Evolutionary conservation across 2,888 invertebrate species (phyloP), one percentile per base, ranked within the genome.

Genomic region (Acanthosoma haemorrhoidale): DNA sequence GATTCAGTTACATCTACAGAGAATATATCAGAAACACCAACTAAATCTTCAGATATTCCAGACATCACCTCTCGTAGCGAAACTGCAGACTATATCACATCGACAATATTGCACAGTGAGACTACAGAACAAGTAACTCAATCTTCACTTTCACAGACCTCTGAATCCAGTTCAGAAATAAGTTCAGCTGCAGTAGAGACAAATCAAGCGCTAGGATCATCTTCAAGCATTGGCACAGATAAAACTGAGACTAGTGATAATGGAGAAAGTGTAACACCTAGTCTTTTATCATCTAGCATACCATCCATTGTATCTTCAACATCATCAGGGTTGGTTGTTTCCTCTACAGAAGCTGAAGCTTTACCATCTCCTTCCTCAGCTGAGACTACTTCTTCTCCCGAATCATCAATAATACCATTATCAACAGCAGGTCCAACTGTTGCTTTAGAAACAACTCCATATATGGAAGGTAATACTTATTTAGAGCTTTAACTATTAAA

Each of bases 381-480:
- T 59, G 58, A 59, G 25, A 36, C 38, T 25, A 39, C 38, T 15
- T 25, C 39, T n/a, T 25, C 63, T 41, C 13, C 39, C 15, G 25
- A 38, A 8, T 38, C 39, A 25, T 38, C 63, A 15, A 39, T 29
- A n/a, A 29, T 16, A n/a, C 39, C 21, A 39, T 36, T 21, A 36
- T 63, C 63, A 8, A 29, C 36, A 15, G 39, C 25, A n/a, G 29
- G 15, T 4, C 32, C 39, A 15, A 39, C 11, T 29, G n/a, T 29
- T n/a, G 31, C 21, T 41, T 6, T 41, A 8, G 64, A 64, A 29
- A 41, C 34, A 21, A 39, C 71, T 34, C 51, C 68, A 3, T 63
- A 43, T 16, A 13, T 61, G 15, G 38, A 70, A 64, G 58, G 69
- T 69, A 61, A 25, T 16, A 31, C 6, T 8, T 11, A 16, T 32